These are phyloP conservation scores for Bombyx huttoni DNA, from an alignment of 2,888 invertebrate species.

Conservation along the genomic window DNA sequence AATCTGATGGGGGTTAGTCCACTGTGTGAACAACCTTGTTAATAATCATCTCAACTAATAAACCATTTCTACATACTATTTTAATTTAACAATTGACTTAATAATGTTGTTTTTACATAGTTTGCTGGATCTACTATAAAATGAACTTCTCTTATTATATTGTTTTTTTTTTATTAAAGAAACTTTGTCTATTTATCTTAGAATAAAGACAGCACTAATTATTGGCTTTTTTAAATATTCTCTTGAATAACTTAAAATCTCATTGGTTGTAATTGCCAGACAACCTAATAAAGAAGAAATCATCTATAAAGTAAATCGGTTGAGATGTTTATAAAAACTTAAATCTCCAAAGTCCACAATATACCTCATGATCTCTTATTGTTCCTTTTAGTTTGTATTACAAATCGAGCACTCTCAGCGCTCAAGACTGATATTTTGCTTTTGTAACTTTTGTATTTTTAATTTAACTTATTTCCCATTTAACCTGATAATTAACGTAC, in stretches of 20 bases:
- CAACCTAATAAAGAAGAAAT: neutral
- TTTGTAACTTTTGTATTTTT: constrained; percentile 42
- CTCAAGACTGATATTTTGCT: constrained; percentile 49
- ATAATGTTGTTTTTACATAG: no score
- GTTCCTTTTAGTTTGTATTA: constrained; percentile 48
- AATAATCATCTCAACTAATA: neutral
- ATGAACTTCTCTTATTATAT: neutral
- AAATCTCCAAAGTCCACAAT: constrained; percentile 18
- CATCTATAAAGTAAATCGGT: constrained; percentile 10
- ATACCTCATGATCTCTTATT: constrained; percentile 48
- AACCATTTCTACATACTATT: neutral
- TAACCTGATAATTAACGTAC: constrained; percentile 33
- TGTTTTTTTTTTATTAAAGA: neutral
- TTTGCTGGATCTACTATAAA: neutral
- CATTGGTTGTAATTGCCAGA: no score
- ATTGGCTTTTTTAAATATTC: no score
- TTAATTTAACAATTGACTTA: no score
- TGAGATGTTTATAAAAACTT: constrained; percentile 22
- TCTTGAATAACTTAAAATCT: no score
- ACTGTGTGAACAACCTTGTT: neutral
- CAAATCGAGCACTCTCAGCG: constrained; percentile 22
- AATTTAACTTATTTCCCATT: constrained; percentile 48
- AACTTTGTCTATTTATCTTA: neutral
- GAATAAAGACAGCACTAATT: neutral
- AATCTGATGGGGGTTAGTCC: constrained; percentile 1